Evolutionary conservation across 2,797 vertebrate genomes (phyloP), one percentile per base, ranked within the genome.

Genomic region (Discoglossus pictus): DNA sequence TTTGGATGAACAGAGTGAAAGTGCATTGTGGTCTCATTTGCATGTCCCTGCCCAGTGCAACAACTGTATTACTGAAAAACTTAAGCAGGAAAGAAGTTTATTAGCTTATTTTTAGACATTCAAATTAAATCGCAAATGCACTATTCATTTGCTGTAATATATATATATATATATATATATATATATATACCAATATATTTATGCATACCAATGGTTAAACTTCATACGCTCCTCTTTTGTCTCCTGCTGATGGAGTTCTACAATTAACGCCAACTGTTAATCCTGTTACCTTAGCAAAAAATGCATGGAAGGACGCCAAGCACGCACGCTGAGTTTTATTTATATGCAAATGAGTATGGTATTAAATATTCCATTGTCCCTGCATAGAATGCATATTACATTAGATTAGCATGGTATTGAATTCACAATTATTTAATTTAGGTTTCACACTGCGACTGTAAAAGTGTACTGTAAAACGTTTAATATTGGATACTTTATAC

Each of bases 181-280:
- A n/a, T n/a, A n/a, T n/a, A n/a, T n/a, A n/a, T n/a, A n/a, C n/a
- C n/a, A n/a, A n/a, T n/a, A n/a, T n/a, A n/a, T n/a, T n/a, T n/a
- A n/a, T n/a, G n/a, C n/a, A n/a, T n/a, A n/a, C n/a, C n/a, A 27
- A 63, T 42, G n/a, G 24, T 44, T 58, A 71, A 48, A 23, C 53
- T 36, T 15, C 60, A 51, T 27, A 51, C 61, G 53, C 21, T 46
- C 53, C 48, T 38, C 18, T 17, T 5, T 46, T 50, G 36, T 39
- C 20, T 36, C 42, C 52, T 24, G 25, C 53, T 51, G 38, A 20
- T 5, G n/a, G 38, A 52, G 15, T 36, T 15, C 25, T 43, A 27
- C 61, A 64, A 64, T 71, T 23, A 65, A 36, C 48, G 58, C 43
- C 58, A 24, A 13, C 52, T 43, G 11, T 13, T 71, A 71, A 71